Evolutionary conservation across 1,140 invertebrate genomes (phyloP), one percentile per base, ranked within the genome.

Genomic region (Pseudomyrmex cubaensis): DNA sequence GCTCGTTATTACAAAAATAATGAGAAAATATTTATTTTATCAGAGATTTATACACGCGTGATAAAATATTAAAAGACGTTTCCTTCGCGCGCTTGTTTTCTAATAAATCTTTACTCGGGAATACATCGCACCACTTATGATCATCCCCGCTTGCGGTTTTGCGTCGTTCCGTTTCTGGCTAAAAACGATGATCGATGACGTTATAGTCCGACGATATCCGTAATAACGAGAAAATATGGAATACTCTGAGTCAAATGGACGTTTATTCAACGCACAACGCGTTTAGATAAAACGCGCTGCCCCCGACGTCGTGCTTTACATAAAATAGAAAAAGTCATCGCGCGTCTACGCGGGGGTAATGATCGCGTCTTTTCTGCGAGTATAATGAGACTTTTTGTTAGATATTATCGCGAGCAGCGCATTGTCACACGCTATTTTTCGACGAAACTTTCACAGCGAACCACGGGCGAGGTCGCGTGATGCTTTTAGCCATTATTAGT

Each of bases 361-460:
- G 35, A 44, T 72, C 44, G n/a, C 15, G 8, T 9, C 54, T 69
- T 59, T 70, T 70, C 35, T 70, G 17, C 17, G 54, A 20, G 10
- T 59, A 50, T 78, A 70, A 78, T 72, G 66, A 72, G n/a, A 70
- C 25, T 59, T 70, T 59, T 70, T 70, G 50, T 72, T 59, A 59
- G 52, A 2, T 61, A 78, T 78, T 78, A 70, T 50, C 54, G 20
- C 66, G 48, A 70, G 44, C 12, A 50, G 50, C 56, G 59, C 66
- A 80, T 50, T 80, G 76, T 80, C 66, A 50, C 70, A 35, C 4
- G 12, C 15, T 56, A 80, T 70, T 80, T 80, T 72, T 61, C 67
- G 64, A 78, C 46, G 64, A 17, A 35, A 56, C 44, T 80, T 57
- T 80, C 35, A 22, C 54, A 72, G 46, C 54, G 25, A 52, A 75